Evolutionary conservation across 2,797 vertebrate species (phyloP).

Genomic region (Cryptoblepharus egeriae): DNA sequence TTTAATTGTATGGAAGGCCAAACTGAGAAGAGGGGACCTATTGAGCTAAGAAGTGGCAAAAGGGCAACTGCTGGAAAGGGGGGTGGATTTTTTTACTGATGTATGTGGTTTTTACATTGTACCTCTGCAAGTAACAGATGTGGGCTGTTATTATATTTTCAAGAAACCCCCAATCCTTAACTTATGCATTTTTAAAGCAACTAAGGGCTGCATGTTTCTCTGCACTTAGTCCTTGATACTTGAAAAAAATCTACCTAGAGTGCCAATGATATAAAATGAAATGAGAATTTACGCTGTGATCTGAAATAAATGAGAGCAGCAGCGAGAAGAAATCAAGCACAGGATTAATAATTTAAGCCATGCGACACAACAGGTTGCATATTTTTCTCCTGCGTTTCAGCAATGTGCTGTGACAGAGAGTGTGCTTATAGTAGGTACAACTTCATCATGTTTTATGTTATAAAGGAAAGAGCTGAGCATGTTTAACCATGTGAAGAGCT

Average conservation of each 20-base stretch:
- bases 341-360: constrained; percentile 32
- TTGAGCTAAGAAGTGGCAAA: no score
- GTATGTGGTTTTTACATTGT: no score
- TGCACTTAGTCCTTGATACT: constrained; percentile 10
- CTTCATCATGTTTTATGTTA: constrained; percentile 21
- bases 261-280: constrained; percentile 27
- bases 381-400: constrained; percentile 6
- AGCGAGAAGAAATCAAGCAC: constrained; percentile 37
- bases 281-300: constrained; percentile 38
- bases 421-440: constrained; percentile 9
- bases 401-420: constrained; percentile 21
- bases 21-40: no score
- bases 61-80: no score
- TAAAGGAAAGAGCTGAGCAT: constrained; percentile 6
- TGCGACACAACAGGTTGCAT: not conserved
- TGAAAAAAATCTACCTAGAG: constrained; percentile 38
- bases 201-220: constrained; percentile 51
- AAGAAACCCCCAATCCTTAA: not conserved
- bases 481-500: not conserved
- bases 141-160: no score
- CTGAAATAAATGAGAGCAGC: constrained; percentile 37
- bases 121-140: no score
- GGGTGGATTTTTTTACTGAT: no score
- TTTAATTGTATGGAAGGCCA: no score
- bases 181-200: constrained; percentile 50